These are phyloP conservation scores for Scaptomyza parva DNA, from an alignment of 2,888 invertebrate species.

Conservation along the genomic window DNA sequence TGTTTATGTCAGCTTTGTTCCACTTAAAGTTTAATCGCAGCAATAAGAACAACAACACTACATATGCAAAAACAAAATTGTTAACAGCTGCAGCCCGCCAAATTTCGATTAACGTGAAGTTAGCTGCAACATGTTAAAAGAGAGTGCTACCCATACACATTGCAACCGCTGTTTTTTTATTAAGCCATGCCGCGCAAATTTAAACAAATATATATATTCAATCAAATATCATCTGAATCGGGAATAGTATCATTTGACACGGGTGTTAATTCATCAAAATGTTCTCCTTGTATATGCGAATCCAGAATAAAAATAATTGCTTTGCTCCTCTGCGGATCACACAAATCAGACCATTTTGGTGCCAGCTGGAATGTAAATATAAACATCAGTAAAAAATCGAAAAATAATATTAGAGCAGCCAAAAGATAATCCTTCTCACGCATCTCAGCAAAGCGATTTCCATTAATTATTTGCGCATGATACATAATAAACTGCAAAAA, in stretches of 20 bases:
- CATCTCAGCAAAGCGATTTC: constrained; percentile 59
- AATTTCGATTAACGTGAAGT: constrained; percentile 28
- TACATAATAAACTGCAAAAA: constrained; percentile 63
- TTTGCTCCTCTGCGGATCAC: constrained; percentile 26
- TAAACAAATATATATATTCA: background rate
- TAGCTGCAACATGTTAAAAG: constrained; percentile 3
- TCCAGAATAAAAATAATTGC: constrained; percentile 16
- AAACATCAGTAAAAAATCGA: constrained; percentile 58
- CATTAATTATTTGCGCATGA: constrained; percentile 68
- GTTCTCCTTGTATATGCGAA: background rate
- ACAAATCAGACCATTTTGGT: constrained; percentile 54
- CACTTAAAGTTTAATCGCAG: constrained; percentile 73
- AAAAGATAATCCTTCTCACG: constrained; percentile 55
- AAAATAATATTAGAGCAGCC: constrained; percentile 54
- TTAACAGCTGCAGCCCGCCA: constrained; percentile 55
- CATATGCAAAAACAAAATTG: constrained; percentile 18
- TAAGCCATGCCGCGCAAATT: constrained; percentile 13
- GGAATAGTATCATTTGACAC: background rate
- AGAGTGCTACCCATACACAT: constrained; percentile 40
- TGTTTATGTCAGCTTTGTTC: constrained; percentile 77
- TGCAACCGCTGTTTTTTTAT: background rate
- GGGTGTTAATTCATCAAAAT: too few relatives aligned
- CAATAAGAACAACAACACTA: constrained; percentile 24
- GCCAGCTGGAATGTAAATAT: constrained; percentile 51
- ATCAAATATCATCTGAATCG: background rate